Conservation (phyloP, 2,797 vertebrate genomes). For the Pristis pectinata region DNA sequence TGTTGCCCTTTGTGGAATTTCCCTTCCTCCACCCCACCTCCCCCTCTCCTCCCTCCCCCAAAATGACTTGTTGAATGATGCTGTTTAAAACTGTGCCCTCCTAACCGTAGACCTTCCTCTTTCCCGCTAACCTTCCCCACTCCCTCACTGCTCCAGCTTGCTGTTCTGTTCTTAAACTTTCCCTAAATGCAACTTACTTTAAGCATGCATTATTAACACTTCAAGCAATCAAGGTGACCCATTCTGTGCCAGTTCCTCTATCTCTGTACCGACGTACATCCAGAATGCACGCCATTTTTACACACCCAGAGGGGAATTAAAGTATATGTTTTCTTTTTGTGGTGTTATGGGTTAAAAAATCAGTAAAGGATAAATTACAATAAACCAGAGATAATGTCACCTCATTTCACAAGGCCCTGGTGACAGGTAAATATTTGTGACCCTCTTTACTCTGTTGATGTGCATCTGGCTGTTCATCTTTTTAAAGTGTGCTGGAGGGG, state of each 20-base stretch:
- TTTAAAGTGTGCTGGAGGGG: conserved; percentile 69
- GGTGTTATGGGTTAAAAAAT: not conserved
- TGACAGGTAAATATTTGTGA: conserved; percentile 18
- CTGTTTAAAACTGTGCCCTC: not conserved
- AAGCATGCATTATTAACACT: conserved; percentile 88
- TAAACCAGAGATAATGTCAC: not conserved
- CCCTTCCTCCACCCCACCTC: conserved; percentile 39
- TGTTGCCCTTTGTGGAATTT: conserved; percentile 77
- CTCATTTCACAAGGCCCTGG: not conserved
- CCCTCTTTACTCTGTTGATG: conserved; percentile 82
- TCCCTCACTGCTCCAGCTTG: conserved; percentile 58
- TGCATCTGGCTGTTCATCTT: conserved; percentile 86
- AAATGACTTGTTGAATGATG: not conserved
- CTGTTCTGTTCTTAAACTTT: conserved; percentile 83
- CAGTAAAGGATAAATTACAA: not conserved
- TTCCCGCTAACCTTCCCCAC: not conserved
- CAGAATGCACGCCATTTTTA: conserved; percentile 80
- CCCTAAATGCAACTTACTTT: conserved; percentile 99
- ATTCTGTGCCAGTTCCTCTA: conserved; percentile 77
- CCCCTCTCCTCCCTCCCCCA: conserved; percentile 17
- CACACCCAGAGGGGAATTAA: conserved; percentile 22
- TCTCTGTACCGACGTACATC: conserved; percentile 81
- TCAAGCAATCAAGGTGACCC: conserved; percentile 67
- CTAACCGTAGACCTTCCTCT: conserved; percentile 36
- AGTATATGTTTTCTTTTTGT: not conserved